Base-by-base conservation (phyloP, 2,888 invertebrate genomes). In the Baronia brevicornis region DNA sequence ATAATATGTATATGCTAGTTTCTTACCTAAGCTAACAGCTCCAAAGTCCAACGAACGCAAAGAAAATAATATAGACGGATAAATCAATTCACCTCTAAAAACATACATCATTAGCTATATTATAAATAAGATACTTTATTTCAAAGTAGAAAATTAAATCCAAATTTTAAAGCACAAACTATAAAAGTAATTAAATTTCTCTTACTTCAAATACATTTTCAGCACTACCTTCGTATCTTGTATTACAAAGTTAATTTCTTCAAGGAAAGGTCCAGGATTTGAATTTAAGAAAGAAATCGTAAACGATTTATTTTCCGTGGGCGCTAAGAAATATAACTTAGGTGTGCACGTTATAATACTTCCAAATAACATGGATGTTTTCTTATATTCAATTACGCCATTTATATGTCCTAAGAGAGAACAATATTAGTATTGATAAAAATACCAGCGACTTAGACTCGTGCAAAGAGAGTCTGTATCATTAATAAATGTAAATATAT, bases 351-450 rank as follows among this genome's bases (percentile, higher is more conserved):
- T 60, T 22, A 90, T 84, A 8, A 38, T 58, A 13, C 88, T 89
- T 4, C 88, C 89, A 53, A 89, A 90, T 33, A 87, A 66, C 1
- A 85, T 58, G 1, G 66, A 54, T 12, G 67, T 67, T 10, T 75
- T 61, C 43, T 71, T 71, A 48, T 86, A 86, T 4, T 66, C 50
- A 21, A 90, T 63, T 0, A 82, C 80, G 1, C 88, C 90, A 36
- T 87, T 84, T 41, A 90, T 89, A 42, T 87, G 80, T 4, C 90
- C 89, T 84, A n/a, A n/a, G n/a, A n/a, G n/a, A n/a, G n/a, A n/a
- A n/a, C n/a, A n/a, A n/a, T n/a, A n/a, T n/a, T n/a, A n/a, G n/a
- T n/a, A n/a, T n/a, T n/a, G n/a, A n/a, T n/a, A n/a, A n/a, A n/a
- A n/a, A n/a, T n/a, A n/a, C n/a, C n/a, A n/a, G n/a, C n/a, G n/a